Evolutionary conservation across 2,113 vertebrate genomes (phyloP).

Genomic region (Ptyas mucosa): DNA sequence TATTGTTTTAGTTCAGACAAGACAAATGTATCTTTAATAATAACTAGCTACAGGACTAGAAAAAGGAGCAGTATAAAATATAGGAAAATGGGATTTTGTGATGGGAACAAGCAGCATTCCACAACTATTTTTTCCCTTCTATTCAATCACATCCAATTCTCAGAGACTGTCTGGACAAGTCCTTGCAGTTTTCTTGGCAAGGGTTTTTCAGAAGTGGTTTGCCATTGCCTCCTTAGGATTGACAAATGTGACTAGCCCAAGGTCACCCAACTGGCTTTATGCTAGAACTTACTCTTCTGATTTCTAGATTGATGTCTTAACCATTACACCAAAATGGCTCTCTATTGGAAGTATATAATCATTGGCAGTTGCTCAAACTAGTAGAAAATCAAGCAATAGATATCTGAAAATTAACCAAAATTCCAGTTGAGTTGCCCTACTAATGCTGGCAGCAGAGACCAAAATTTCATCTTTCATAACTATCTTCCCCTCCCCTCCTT

Average conservation of each 20-base stretch:
- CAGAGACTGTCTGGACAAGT: background rate
- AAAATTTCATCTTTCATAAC: background rate
- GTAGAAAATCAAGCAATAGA: background rate
- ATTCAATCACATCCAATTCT: background rate
- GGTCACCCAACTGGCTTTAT: background rate
- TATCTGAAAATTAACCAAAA: background rate
- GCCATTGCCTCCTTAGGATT: background rate
- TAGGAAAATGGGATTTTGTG: background rate
- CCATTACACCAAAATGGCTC: background rate
- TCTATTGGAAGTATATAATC: background rate
- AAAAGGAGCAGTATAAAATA: background rate
- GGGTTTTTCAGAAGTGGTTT: background rate
- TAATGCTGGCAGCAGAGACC: background rate
- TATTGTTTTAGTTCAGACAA: background rate
- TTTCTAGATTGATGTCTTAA: background rate
- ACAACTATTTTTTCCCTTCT: background rate
- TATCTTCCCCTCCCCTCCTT: background rate
- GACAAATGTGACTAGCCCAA: background rate
- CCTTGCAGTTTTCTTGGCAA: background rate
- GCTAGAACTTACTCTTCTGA: background rate
- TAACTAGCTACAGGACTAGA: background rate
- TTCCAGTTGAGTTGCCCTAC: background rate
- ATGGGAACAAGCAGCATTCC: background rate
- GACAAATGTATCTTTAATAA: background rate
- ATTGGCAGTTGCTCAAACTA: background rate